Evolutionary conservation across 2,113 vertebrate genomes (phyloP).

Genomic region (Cyphomyrus plagiostoma): DNA sequence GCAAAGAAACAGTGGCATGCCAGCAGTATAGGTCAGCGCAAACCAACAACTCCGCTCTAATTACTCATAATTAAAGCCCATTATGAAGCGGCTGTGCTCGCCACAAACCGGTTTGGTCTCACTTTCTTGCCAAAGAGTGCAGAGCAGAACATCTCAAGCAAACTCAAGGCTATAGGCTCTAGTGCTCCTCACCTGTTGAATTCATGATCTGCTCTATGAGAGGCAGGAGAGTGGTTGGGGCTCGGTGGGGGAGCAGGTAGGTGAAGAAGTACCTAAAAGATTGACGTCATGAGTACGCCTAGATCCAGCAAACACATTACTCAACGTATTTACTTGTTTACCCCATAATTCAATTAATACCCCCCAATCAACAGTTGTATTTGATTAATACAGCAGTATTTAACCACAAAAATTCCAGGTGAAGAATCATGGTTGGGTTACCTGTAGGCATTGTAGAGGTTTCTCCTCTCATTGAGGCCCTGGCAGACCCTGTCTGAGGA

Average conservation of each 20-base stretch:
- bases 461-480: constrained; percentile 77
- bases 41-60: constrained; percentile 9
- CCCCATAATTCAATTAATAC: background rate
- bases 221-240: constrained; percentile 67
- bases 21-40: background rate
- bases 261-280: constrained; percentile 83
- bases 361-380: background rate
- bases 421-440: constrained; percentile 37
- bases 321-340: background rate
- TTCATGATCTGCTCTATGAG: constrained; percentile 78
- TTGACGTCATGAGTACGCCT: constrained; percentile 30
- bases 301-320: background rate
- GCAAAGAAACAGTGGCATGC: constrained; percentile 32
- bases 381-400: background rate
- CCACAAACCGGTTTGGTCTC: background rate
- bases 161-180: background rate
- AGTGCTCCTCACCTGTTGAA: constrained; percentile 70
- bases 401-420: constrained; percentile 5
- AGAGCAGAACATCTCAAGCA: background rate
- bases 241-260: constrained; percentile 82
- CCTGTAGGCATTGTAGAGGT: constrained; percentile 87
- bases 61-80: background rate
- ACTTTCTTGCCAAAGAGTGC: background rate
- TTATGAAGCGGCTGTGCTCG: background rate
- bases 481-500: constrained; percentile 56